These are phyloP conservation scores for Octopus bimaculoides DNA, from an alignment of 1,140 invertebrate species.

Conservation along the genomic window DNA sequence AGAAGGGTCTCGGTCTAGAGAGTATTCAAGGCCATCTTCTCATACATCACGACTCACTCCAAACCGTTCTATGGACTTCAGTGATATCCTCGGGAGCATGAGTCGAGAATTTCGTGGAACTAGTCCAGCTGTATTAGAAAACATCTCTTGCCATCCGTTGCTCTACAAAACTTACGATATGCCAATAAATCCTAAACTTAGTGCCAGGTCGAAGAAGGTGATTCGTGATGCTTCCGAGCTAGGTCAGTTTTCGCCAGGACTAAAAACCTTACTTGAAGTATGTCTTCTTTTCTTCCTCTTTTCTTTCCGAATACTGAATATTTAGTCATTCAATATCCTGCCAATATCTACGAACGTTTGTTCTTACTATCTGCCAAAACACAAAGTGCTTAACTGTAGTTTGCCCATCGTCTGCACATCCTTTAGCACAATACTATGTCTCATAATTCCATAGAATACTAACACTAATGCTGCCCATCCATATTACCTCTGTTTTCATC, in stretches of 20 bases:
- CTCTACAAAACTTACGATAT: constrained; percentile 40
- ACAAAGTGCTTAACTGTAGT: too few relatives aligned
- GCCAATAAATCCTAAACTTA: constrained; percentile 33
- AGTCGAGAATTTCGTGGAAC: constrained; percentile 39
- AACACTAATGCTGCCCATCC: too few relatives aligned
- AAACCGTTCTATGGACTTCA: constrained; percentile 15
- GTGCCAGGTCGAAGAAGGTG: constrained; percentile 47
- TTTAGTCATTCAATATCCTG: too few relatives aligned
- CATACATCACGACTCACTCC: constrained; percentile 19
- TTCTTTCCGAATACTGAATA: too few relatives aligned
- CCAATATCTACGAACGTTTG: too few relatives aligned
- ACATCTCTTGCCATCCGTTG: constrained; percentile 44
- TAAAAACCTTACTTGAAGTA: constrained; percentile 51
- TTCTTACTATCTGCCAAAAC: too few relatives aligned
- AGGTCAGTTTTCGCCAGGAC: constrained; percentile 39
- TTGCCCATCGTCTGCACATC: too few relatives aligned
- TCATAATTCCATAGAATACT: too few relatives aligned
- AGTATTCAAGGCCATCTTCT: neutral
- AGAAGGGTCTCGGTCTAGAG: too few relatives aligned
- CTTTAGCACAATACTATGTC: too few relatives aligned
- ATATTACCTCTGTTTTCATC: too few relatives aligned
- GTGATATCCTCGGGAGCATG: constrained; percentile 23
- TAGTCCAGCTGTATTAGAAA: constrained; percentile 46
- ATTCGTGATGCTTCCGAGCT: constrained; percentile 45
- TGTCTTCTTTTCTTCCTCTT: neutral